Evolutionary conservation across 2,888 invertebrate genomes (phyloP), one percentile per base, ranked within the genome.

Genomic region (Alitta virens): DNA sequence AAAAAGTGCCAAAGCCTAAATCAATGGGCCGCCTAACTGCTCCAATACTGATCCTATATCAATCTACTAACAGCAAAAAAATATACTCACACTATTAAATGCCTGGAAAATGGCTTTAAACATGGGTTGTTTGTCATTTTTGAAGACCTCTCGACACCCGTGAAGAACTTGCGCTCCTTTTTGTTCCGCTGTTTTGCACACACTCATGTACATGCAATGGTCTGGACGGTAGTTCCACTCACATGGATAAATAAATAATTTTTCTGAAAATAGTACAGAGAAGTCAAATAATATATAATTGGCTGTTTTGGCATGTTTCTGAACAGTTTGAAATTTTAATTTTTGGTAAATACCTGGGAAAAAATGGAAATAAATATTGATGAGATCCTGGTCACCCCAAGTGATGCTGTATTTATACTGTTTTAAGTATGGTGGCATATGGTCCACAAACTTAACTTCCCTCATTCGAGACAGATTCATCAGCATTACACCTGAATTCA

Each of bases 301-400:
- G 12, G 5, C 33, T 7, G 33, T 7, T 7, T 33, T 33, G 33
- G 33, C 33, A 33, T 33, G 33, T 33, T 12, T 12, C 5, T 33
- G 33, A 33, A 33, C n/a, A n/a, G n/a, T n/a, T n/a, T n/a, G 42
- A 12, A 40, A 16, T 40, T 16, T 40, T 21, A 50, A 21, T 27
- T 18, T 18, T 16, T 18, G 14, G 21, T 43, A 16, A 12, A 33
- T 50, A 88, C 88, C 88, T 72, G 91, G 89, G 84, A 91, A 89
- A 80, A 88, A 90, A 81, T 91, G 90, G 78, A 94, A 92, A 78
- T 92, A 90, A 75, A 94, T 91, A 78, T 94, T 94, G 73, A 94
- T 91, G 72, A 94, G 88, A 84, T 96, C 96, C 84, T 97, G 96
- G 83, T 97, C 97, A n/a, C 96, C 96, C 93, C 94, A 97, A 0